Evolutionary conservation across 2,113 vertebrate genomes (phyloP), one percentile per base, ranked within the genome.

Genomic region (Oriolus oriolus): DNA sequence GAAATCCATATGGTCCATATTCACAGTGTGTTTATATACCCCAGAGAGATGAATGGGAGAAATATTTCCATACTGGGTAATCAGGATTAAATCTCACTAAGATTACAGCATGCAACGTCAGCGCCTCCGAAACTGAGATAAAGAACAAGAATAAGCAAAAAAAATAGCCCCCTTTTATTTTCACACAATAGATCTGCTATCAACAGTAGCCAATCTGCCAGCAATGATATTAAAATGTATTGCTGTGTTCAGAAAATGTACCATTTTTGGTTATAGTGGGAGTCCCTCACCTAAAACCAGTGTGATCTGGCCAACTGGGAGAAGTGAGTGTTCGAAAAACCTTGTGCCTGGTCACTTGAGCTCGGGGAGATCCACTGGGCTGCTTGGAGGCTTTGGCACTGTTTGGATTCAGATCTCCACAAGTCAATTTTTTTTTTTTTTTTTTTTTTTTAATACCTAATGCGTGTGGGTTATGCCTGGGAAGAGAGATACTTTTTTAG

Each of bases 161-260:
- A 71, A 83, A 66, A 33, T 4, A 41, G 1, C 7, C 5, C 28
- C 13, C 15, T 5, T 5, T 42, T 37, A 21, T 47, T 49, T 71
- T 82, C 52, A 45, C 59, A 87, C 85, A 87, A 73, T 93, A 77
- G 13, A 8, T 70, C 39, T 84, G 53, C 81, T 93, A 79, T 93
- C 50, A 83, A 37, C 73, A 59, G 63, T 15, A 65, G 57, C 28
- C 19, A 16, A 4, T 50, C 50, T 93, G 56, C 54, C 54, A 80
- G 52, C 20, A 93, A 17, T 33, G 19, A 56, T 83, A 63, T 70
- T 50, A 35, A 61, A 95, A 57, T n/a, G 26, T 23, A 54, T 66
- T 56, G 16, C 39, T 84, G 2, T 63, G 82, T 59, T 60, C 50
- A 70, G 63, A 79, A 82, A 79, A 54, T 47, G 7, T 10, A 9